Evolutionary conservation across 2,888 invertebrate species (phyloP), one percentile per base, ranked within the genome.

Genomic region (Pammene fasciana): DNA sequence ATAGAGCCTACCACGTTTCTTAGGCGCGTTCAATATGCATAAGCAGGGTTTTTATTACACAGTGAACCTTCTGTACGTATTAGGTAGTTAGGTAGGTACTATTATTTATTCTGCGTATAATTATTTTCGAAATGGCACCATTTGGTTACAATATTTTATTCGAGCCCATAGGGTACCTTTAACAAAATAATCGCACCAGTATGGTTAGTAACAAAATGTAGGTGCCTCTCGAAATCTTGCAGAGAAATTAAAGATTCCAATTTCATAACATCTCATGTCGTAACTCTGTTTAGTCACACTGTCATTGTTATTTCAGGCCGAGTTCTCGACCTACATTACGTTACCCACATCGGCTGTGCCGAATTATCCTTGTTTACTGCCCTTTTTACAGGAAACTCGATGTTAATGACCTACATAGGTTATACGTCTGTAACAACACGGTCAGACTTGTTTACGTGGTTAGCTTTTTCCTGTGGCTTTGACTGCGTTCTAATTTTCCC

Each of bases 331-430:
- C 90, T 79, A 90, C 84, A 83, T 89, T 73, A 72, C 26, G 13
- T 89, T 74, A 73, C 18, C 38, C 38, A 8, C 41, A 6, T n/a
- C 60, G 50, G 70, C 73, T 75, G 73, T 76, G 74, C 76, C 76
- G 76, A 76, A 82, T 89, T 90, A 89, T 89, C 90, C 90, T 90
- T 82, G 78, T 86, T 84, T 78, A 80, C 76, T 76, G 78, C 57
- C 66, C 65, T 80, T 82, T 80, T 87, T 87, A 87, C 83, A 84
- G 80, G 85, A 84, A 86, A 80, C 81, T 75, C 76, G 81, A 81
- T 86, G 90, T 87, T 89, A 90, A 89, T 91, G 91, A 92, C 91
- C 90, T 77, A 89, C 82, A 84, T 78, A 76, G 55, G 67, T 68
- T 71, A 74, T 64, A 67, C 70, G 59, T 71, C 66, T 67, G 73